Evolutionary conservation across 2,797 vertebrate genomes (phyloP).

Genomic region (Rhodeus uyekii): DNA sequence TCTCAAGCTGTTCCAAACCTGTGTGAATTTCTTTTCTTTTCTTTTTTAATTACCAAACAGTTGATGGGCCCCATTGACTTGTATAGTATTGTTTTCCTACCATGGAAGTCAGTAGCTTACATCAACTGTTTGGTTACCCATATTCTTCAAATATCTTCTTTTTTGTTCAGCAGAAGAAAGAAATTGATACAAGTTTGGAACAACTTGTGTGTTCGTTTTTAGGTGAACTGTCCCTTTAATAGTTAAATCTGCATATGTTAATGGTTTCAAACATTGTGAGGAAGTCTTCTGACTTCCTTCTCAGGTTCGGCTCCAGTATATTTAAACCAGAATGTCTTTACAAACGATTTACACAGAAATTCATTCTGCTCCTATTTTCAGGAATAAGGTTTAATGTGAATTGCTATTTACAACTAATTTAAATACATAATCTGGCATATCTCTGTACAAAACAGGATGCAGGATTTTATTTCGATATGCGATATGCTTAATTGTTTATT

Average conservation of each 20-base stretch:
- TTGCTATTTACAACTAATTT: neutral
- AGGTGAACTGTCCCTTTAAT: too few relatives aligned
- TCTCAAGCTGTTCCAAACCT: neutral
- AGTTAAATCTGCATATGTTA: neutral
- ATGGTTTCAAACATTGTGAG: neutral
- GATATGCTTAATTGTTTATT: neutral
- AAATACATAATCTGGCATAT: neutral
- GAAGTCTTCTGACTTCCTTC: neutral
- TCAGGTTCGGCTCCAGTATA: neutral
- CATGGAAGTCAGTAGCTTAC: too few relatives aligned
- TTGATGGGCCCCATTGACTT: neutral
- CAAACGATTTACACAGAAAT: too few relatives aligned
- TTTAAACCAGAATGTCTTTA: neutral
- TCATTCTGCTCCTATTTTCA: neutral
- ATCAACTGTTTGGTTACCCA: neutral
- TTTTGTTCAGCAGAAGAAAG: neutral
- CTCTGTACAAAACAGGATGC: neutral
- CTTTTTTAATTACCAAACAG: neutral
- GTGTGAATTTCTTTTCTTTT: neutral
- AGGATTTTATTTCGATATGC: too few relatives aligned
- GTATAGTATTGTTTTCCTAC: neutral
- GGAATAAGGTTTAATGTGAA: too few relatives aligned
- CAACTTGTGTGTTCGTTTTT: too few relatives aligned
- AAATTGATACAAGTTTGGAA: too few relatives aligned
- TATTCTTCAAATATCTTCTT: neutral